Conservation (phyloP, 37 sponge, comb jelly and placozoan genomes). For the Crambe crambe region DNA sequence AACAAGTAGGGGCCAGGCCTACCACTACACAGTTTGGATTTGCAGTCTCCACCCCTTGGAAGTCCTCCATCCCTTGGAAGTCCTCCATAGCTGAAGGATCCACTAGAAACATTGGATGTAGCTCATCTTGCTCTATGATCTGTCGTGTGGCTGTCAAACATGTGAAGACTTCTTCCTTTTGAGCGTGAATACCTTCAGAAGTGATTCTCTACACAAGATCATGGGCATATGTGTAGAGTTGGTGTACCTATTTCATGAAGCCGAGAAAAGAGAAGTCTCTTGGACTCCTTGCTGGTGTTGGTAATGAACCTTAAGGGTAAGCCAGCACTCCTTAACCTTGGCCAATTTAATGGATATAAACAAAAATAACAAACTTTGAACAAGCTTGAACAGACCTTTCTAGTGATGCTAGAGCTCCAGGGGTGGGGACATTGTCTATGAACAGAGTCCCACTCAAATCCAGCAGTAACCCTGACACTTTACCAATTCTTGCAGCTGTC, state of each 20-base stretch:
- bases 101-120: slow-evolving; percentile 55
- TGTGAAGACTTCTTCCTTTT: slow-evolving; percentile 55
- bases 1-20: slow-evolving; percentile 59
- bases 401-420: slow-evolving; percentile 48
- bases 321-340: slow-evolving; percentile 18
- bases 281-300: slow-evolving; percentile 72
- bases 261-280: slow-evolving; percentile 28
- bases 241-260: slow-evolving; percentile 27
- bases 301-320: slow-evolving; percentile 58
- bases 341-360: neutral
- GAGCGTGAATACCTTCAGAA: slow-evolving; percentile 36
- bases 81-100: slow-evolving; percentile 57
- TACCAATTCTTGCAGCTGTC: neutral
- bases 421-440: slow-evolving; percentile 49
- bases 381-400: slow-evolving; percentile 36
- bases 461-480: slow-evolving; percentile 48
- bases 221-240: neutral
- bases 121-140: slow-evolving; percentile 18
- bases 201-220: neutral
- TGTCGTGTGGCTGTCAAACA: slow-evolving; percentile 56
- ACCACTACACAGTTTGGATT: slow-evolving; percentile 63
- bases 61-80: slow-evolving; percentile 69
- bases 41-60: slow-evolving; percentile 27
- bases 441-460: slow-evolving; percentile 81
- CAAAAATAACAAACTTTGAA: neutral